Conservation (phyloP, 2,888 invertebrate genomes). For the Pimpla rufipes region DNA sequence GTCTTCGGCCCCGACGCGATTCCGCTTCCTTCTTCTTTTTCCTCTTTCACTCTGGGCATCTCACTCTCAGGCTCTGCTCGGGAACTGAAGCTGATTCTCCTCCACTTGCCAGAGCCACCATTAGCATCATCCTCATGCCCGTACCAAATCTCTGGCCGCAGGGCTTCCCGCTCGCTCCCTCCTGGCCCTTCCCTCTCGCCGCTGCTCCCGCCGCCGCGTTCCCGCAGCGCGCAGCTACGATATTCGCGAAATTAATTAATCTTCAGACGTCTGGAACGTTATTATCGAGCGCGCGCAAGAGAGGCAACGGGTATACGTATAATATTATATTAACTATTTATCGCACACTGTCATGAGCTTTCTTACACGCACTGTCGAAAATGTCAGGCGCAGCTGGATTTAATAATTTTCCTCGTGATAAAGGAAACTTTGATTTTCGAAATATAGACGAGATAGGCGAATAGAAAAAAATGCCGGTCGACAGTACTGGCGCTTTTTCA, state of each 20-base stretch:
- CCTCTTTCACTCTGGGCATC: neutral
- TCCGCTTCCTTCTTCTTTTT: slow-evolving; percentile 12
- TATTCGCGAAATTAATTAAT: slow-evolving; percentile 71
- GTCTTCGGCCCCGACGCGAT: neutral
- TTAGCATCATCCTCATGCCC: slow-evolving; percentile 30
- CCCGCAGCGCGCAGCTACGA: slow-evolving; percentile 7
- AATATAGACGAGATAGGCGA: neutral
- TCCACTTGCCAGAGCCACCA: slow-evolving; percentile 19
- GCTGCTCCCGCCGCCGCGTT: neutral
- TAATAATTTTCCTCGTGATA: neutral
- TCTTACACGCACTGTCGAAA: slow-evolving; percentile 2
- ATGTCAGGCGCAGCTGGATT: neutral
- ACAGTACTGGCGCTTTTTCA: too few relatives aligned
- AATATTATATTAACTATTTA: slow-evolving; percentile 40
- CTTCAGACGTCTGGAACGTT: slow-evolving; percentile 53
- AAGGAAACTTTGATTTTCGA: neutral
- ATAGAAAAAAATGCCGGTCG: too few relatives aligned
- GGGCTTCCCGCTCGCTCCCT: neutral
- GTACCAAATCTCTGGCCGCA: slow-evolving; percentile 16
- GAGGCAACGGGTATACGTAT: neutral
- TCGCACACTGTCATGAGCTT: neutral
- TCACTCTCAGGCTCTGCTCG: neutral
- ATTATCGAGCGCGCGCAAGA: slow-evolving; percentile 32
- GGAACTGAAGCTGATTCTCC: slow-evolving; percentile 18
- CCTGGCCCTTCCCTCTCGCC: neutral